These are phyloP conservation scores for Ptilodon capucinus DNA, from an alignment of 2,888 invertebrate genomes.

Conservation along the genomic window DNA sequence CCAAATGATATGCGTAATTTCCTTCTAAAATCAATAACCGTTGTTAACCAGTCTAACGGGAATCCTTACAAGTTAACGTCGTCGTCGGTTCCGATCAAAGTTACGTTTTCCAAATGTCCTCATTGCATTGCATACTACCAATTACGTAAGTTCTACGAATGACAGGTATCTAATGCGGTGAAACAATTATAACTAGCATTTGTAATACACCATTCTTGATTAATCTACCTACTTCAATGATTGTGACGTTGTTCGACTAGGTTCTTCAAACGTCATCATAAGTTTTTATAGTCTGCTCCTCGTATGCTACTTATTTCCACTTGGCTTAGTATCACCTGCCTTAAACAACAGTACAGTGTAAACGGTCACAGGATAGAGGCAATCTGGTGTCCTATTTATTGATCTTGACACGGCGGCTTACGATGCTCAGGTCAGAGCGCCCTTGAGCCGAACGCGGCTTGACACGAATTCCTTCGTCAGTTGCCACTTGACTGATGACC, in stretches of 20 bases:
- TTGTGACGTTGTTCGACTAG: not conserved
- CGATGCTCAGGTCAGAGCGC: slow-evolving; percentile 25
- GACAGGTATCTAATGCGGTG: slow-evolving; percentile 5
- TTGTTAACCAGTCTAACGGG: not conserved
- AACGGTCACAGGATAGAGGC: slow-evolving; percentile 15
- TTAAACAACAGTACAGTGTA: not conserved
- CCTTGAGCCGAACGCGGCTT: slow-evolving; percentile 51
- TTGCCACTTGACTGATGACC: slow-evolving; percentile 1
- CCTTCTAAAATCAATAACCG: too few relatives aligned
- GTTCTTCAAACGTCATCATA: not conserved
- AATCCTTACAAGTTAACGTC: not conserved
- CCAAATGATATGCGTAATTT: too few relatives aligned
- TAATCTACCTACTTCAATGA: not conserved
- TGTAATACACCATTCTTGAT: not conserved
- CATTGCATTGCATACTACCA: not conserved
- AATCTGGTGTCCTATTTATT: slow-evolving; percentile 29
- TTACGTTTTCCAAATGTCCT: not conserved
- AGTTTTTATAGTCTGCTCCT: too few relatives aligned
- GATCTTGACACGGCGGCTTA: slow-evolving; percentile 29
- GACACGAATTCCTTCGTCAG: slow-evolving; percentile 33
- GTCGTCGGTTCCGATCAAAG: not conserved
- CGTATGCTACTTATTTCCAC: too few relatives aligned
- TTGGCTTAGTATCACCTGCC: not conserved
- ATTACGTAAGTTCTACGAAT: not conserved
- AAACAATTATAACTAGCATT: not conserved